Evolutionary conservation across 2,113 vertebrate genomes (phyloP).

Genomic region (Petromus typicus): DNA sequence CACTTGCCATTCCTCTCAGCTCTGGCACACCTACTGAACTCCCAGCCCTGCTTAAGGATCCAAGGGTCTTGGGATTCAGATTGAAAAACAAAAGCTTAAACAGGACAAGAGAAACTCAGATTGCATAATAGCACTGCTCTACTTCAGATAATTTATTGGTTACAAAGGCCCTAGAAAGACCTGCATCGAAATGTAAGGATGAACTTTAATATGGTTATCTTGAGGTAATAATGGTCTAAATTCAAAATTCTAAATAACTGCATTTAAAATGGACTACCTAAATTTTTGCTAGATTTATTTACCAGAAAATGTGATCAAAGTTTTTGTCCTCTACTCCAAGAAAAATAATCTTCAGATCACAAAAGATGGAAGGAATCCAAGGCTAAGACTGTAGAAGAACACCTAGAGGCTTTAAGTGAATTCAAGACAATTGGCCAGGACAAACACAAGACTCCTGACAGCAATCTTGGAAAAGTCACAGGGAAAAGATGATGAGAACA

Average conservation of each 20-base stretch:
- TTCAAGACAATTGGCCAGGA: not conserved
- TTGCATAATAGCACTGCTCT: not conserved
- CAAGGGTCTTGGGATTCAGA: not conserved
- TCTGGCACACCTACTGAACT: constrained; percentile 47
- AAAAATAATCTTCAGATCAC: constrained; percentile 36
- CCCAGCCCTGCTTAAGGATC: constrained; percentile 20
- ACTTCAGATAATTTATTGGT: constrained; percentile 5
- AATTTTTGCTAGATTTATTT: constrained; percentile 35
- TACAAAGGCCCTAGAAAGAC: constrained; percentile 30
- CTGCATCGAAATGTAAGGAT: constrained; percentile 47
- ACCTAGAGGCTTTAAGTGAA: constrained; percentile 4
- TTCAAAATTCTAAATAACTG: constrained; percentile 61
- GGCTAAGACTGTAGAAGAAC: constrained; percentile 9
- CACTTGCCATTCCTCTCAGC: constrained; percentile 17
- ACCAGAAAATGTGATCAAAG: constrained; percentile 47
- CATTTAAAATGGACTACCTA: constrained; percentile 32
- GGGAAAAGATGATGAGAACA: constrained; percentile 5
- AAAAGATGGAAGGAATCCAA: constrained; percentile 44
- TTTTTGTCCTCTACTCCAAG: not conserved
- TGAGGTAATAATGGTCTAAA: not conserved
- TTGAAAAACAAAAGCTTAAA: not conserved
- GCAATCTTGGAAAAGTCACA: not conserved
- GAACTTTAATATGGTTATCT: constrained; percentile 41
- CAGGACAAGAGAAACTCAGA: constrained; percentile 28
- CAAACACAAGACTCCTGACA: constrained; percentile 44